Percentiles rank a stretch among this genome's conserved stretches.
phyloP scores from a whole-genome alignment of 2,797 vertebrate genomes.

The Chelidonichthys spinosus region DNA sequence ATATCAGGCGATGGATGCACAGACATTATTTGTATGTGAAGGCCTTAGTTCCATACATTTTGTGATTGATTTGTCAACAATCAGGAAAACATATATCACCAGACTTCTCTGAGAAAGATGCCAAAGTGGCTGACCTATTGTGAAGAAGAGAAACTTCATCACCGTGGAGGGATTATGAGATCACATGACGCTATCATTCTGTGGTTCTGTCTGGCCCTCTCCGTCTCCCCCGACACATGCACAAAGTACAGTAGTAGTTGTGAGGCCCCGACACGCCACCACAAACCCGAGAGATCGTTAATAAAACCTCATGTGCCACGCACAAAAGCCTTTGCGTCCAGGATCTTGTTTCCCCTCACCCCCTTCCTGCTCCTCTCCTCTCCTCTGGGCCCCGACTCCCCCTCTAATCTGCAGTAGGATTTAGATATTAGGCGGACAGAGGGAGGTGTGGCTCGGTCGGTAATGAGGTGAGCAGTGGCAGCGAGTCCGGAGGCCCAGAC shows the following conservation, averaged over 20 bases:
- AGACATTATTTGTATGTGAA: too few relatives aligned
- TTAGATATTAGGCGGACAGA: slow-evolving; percentile 74
- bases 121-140: not conserved
- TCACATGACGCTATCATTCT: not conserved
- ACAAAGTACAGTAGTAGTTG: slow-evolving; percentile 39
- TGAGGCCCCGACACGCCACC: slow-evolving; percentile 31
- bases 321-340: slow-evolving; percentile 45
- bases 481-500: slow-evolving; percentile 73
- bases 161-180: slow-evolving; percentile 4
- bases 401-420: slow-evolving; percentile 70
- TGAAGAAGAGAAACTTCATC: not conserved
- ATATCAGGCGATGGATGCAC: not conserved
- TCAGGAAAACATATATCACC: not conserved
- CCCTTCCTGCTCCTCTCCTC: not conserved
- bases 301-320: slow-evolving; percentile 55
- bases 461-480: slow-evolving; percentile 80
- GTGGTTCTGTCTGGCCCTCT: not conserved
- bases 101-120: not conserved
- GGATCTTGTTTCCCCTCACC: slow-evolving; percentile 54
- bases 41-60: too few relatives aligned
- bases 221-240: not conserved
- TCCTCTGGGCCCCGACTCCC: slow-evolving; percentile 14
- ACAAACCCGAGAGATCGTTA: slow-evolving; percentile 59
- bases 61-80: too few relatives aligned
- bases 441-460: slow-evolving; percentile 73